A percentile compares a stretch with the other conserved stretches of the same genome.
phyloP scores from a whole-genome alignment of 2,797 vertebrate species.

The Columba guinea region DNA sequence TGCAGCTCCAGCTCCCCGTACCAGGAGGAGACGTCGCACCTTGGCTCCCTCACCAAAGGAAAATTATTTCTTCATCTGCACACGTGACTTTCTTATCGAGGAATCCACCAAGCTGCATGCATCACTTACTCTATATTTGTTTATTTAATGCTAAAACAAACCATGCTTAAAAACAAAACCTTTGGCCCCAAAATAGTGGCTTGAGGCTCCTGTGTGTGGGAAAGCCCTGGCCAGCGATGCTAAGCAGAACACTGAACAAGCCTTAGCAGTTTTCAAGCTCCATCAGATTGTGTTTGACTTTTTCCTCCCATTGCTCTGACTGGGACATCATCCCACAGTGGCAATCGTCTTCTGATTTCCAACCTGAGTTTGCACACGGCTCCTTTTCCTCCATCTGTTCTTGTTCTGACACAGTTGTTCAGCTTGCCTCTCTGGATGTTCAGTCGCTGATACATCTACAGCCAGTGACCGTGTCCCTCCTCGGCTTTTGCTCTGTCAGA shows the following conservation, averaged over 20 bases:
- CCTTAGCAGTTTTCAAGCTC: background rate
- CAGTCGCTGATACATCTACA: background rate
- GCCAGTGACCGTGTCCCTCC: background rate
- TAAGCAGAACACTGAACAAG: background rate
- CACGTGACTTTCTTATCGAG: background rate
- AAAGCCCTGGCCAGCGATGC: background rate
- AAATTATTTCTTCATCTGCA: background rate
- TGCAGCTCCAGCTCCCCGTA: background rate
- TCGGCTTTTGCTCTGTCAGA: fast-evolving
- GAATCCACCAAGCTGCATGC: background rate
- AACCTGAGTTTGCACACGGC: fast-evolving
- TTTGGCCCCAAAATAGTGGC: background rate
- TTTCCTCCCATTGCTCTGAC: background rate
- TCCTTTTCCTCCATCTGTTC: background rate
- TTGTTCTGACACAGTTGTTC: background rate
- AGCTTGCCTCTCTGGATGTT: background rate
- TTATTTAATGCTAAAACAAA: background rate
- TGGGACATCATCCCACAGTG: background rate
- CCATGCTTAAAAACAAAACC: background rate
- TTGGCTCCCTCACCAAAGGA: background rate
- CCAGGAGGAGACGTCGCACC: background rate
- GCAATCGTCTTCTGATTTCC: background rate
- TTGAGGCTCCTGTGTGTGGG: background rate
- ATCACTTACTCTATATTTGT: background rate
- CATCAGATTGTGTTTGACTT: background rate